Conservation (phyloP, 2,797 vertebrate species). For the Oreochromis grahami region DNA sequence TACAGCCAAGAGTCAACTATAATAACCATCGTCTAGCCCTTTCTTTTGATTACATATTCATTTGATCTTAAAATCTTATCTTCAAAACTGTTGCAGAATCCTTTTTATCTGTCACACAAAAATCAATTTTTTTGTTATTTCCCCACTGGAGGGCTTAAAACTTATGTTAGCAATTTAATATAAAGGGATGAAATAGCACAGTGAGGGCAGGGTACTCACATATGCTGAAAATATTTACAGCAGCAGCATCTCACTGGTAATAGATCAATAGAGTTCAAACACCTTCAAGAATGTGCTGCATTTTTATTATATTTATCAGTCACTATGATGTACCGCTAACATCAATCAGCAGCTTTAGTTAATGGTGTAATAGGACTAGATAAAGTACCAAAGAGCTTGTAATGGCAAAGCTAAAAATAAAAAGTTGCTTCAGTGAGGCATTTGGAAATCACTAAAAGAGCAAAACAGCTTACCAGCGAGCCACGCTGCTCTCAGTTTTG, state of each 20-base stretch:
- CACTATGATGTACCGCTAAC: not conserved
- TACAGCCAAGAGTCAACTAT: constrained; percentile 3
- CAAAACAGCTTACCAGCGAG: constrained; percentile 3
- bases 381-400: not conserved
- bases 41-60: constrained; percentile 26
- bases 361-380: not conserved
- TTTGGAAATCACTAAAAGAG: constrained; percentile 17
- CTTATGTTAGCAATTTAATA: not conserved
- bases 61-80: constrained; percentile 28
- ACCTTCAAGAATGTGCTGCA: not conserved
- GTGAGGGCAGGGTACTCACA: not conserved
- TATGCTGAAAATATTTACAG: not conserved
- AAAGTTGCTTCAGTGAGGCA: not conserved
- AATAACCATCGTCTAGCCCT: constrained; percentile 13
- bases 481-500: not conserved
- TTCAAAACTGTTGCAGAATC: not conserved
- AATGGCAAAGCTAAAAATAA: constrained; percentile 23
- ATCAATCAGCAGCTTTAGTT: not conserved
- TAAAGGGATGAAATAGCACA: not conserved
- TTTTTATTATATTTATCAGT: not conserved
- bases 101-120: constrained; percentile 1
- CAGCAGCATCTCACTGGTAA: not conserved
- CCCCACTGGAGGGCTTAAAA: not conserved
- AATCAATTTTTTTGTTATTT: not conserved
- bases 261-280: not conserved